phyloP scores from a whole-genome alignment of 2,888 invertebrate species.

The Drosophila rubida region DNA sequence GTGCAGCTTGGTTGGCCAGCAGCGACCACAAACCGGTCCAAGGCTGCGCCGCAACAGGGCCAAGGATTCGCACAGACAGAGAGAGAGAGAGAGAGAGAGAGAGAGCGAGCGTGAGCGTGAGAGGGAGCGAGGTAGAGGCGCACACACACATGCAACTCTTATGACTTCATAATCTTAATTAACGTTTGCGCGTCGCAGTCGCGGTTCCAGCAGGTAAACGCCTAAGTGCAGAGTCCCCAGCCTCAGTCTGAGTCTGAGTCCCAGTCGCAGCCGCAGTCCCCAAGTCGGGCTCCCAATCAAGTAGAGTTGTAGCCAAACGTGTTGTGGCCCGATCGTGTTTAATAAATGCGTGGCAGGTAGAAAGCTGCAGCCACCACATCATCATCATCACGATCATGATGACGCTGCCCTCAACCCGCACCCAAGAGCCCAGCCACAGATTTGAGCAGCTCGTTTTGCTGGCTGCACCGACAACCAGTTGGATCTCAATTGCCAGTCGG shows the following conservation, averaged over 20 bases:
- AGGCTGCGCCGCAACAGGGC: slow-evolving; percentile 18
- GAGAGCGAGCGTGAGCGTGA: background rate
- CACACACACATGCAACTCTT: slow-evolving; percentile 70
- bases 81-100: background rate
- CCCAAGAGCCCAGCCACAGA: slow-evolving; percentile 32
- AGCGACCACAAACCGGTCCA: slow-evolving; percentile 57
- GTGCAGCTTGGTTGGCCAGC: slow-evolving; percentile 72
- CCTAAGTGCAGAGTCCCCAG: slow-evolving; percentile 21
- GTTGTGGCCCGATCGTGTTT: slow-evolving; percentile 71
- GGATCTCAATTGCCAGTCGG: slow-evolving; percentile 48
- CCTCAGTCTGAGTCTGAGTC: slow-evolving; percentile 16
- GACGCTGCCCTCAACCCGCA: background rate
- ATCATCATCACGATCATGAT: background rate
- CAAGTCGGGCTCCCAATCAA: slow-evolving; percentile 61
- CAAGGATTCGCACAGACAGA: background rate
- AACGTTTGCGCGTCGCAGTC: slow-evolving; percentile 83
- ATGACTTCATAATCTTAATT: slow-evolving; percentile 85
- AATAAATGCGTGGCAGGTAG: slow-evolving; percentile 80
- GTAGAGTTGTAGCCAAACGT: slow-evolving; percentile 77
- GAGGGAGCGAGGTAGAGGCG: background rate
- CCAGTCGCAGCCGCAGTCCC: slow-evolving; percentile 20
- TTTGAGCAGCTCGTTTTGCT: slow-evolving; percentile 50
- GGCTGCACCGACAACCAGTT: slow-evolving; percentile 39
- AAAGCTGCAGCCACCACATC: slow-evolving; percentile 48
- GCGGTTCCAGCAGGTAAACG: slow-evolving; percentile 41